Base-by-base conservation (phyloP, 2,888 invertebrate genomes). In the Melipona beecheii region DNA sequence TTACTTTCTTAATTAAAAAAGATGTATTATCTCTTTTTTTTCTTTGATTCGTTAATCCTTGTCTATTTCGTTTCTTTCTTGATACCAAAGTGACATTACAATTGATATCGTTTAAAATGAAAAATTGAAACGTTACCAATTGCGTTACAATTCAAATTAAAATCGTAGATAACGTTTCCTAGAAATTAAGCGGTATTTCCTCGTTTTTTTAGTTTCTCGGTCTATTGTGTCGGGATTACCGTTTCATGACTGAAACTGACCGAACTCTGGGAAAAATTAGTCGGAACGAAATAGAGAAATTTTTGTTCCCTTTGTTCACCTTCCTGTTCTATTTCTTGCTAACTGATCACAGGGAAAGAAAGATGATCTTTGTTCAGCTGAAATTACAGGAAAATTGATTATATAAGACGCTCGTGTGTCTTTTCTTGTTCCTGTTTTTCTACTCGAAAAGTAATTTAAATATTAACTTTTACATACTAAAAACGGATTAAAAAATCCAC, bases 241-340 rank as follows among this genome's bases (percentile, higher is more conserved):
- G 54, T 71, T 58, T 71, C 71, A 58, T 71, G 71, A 58, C 54
- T 70, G 70, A n/a, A 70, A 17, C n/a, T 56, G 36, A 36, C 54
- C 5, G 60, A 72, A 24, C 49, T 21, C 60, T 15, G 27, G 49
- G 43, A 49, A 60, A 72, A 72, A 60, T 70, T 36, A 70, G n/a
- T n/a, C 5, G 31, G 2, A n/a, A 54, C 54, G 70, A 36, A 56
- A 70, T 56, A 31, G 52, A 31, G 21, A 27, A 54, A 54, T 43
- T 60, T 62, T 60, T 72, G 21, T 50, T 50, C 21, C 31, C 27
- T 60, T 72, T 60, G 21, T 72, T 13, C 21, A 6, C 0, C 21
- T 50, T n/a, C 27, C 49, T 21, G 27, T 60, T 60, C 60, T 31
- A 72, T 60, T 72, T 60, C 49, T 60, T 60, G 60, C 60, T 19